phyloP scores from a whole-genome alignment of 2,113 vertebrate species.

The Callipepla squamata region DNA sequence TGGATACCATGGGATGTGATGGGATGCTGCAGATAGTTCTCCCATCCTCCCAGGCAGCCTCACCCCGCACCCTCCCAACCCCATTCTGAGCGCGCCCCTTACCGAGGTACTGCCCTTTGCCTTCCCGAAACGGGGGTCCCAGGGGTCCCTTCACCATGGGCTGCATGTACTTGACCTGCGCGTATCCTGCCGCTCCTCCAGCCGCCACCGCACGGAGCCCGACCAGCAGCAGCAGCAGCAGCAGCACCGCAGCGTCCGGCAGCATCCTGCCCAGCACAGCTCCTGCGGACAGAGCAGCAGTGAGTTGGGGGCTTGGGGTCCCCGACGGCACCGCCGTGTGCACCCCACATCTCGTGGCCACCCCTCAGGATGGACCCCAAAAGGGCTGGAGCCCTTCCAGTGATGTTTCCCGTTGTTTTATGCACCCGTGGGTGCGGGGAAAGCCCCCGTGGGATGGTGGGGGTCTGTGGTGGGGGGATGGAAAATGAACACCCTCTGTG shows the following conservation, averaged over 20 bases:
- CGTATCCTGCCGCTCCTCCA: constrained; percentile 86
- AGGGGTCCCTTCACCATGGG: constrained; percentile 98
- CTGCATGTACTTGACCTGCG: constrained; percentile 94
- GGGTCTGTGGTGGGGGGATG: no score
- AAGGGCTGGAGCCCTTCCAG: fast-evolving
- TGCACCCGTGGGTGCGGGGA: fast-evolving
- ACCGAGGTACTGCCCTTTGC: constrained; percentile 98
- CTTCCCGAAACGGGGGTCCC: constrained; percentile 96
- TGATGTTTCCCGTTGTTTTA: neutral
- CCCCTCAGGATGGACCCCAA: fast-evolving
- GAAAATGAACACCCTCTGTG: neutral
- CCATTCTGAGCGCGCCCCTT: constrained; percentile 41
- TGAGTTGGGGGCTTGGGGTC: neutral
- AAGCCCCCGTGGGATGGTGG: neutral
- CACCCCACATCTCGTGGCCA: fast-evolving
- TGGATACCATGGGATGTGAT: fast-evolving
- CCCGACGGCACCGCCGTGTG: no score
- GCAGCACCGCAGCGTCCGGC: constrained; percentile 48
- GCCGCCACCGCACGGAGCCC: constrained; percentile 48
- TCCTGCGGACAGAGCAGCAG: constrained; percentile 19
- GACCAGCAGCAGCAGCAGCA: constrained; percentile 67
- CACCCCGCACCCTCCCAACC: fast-evolving
- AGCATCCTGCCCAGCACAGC: constrained; percentile 58
- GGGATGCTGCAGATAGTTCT: fast-evolving
- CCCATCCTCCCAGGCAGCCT: neutral